Percentiles rank a stretch among this genome's conserved stretches.
These are phyloP conservation scores for Coreoperca whiteheadi DNA, from an alignment of 2,113 vertebrate genomes.

Conservation along the genomic window DNA sequence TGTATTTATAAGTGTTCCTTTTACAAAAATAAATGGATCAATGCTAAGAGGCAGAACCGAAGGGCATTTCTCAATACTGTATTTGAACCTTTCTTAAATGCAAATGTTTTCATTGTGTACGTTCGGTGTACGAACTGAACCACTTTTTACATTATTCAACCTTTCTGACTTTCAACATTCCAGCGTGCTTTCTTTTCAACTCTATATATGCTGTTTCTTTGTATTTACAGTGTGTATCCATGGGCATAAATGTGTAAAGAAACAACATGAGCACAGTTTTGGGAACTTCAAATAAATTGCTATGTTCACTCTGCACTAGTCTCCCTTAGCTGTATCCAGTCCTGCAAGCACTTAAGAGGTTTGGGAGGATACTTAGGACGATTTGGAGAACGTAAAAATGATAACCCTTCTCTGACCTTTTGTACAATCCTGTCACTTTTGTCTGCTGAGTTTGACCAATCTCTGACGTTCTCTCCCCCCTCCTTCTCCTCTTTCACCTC, in stretches of 20 bases:
- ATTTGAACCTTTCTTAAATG: background rate
- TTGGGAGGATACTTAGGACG: background rate
- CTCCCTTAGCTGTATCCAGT: background rate
- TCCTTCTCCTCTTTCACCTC: background rate
- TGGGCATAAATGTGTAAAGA: background rate
- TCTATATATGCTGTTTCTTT: background rate
- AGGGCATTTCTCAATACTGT: background rate
- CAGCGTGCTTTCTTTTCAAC: background rate
- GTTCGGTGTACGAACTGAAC: background rate
- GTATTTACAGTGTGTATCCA: background rate
- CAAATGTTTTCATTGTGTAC: background rate
- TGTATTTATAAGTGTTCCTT: rapidly evolving
- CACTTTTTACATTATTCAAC: background rate
- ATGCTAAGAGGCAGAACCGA: background rate
- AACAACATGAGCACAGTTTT: background rate
- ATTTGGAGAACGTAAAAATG: conserved; percentile 21
- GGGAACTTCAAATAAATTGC: conserved; percentile 17
- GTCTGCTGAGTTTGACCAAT: conserved; percentile 19
- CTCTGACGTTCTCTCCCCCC: conserved; percentile 8
- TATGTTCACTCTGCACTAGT: background rate
- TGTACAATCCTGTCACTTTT: conserved; percentile 20
- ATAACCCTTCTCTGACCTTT: conserved; percentile 34
- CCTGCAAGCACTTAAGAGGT: background rate
- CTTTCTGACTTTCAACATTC: background rate
- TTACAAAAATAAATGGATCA: background rate